These are phyloP conservation scores for Oligia strigilis DNA, from an alignment of 2,888 invertebrate genomes.

Conservation along the genomic window DNA sequence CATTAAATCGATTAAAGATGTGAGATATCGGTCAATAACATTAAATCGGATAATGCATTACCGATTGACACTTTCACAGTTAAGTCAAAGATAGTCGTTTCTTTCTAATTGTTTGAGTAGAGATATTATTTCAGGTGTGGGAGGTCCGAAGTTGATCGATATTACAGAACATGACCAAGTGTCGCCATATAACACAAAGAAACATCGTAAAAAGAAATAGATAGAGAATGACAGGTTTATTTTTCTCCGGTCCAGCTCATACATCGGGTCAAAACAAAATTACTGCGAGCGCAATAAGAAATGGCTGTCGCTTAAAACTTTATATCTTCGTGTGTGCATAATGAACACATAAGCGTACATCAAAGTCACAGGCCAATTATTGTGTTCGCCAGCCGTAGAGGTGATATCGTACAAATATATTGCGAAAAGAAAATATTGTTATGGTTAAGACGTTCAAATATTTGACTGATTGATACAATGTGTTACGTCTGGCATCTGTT, in stretches of 20 bases:
- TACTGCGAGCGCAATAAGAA: slow-evolving; percentile 67
- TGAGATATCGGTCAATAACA: slow-evolving; percentile 79
- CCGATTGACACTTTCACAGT: slow-evolving; percentile 75
- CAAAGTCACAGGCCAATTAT: slow-evolving; percentile 79
- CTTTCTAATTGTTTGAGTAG: slow-evolving; percentile 62
- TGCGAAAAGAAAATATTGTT: slow-evolving; percentile 84
- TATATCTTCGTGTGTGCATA: slow-evolving; percentile 82
- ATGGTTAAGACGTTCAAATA: slow-evolving; percentile 76
- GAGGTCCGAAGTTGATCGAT: slow-evolving; percentile 56
- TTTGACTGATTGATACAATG: slow-evolving; percentile 83
- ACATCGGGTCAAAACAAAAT: slow-evolving; percentile 75
- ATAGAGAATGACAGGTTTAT: slow-evolving; percentile 71
- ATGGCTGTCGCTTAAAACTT: slow-evolving; percentile 81
- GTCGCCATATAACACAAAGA: slow-evolving; percentile 35
- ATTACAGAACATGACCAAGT: slow-evolving; percentile 51
- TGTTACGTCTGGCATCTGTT: slow-evolving; percentile 79
- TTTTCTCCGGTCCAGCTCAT: slow-evolving; percentile 73
- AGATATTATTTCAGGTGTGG: slow-evolving; percentile 64
- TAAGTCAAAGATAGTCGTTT: slow-evolving; percentile 68
- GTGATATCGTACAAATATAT: slow-evolving; percentile 82
- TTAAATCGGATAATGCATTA: slow-evolving; percentile 79
- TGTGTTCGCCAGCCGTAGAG: slow-evolving; percentile 73
- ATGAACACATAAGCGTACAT: slow-evolving; percentile 76
- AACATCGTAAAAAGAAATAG: slow-evolving; percentile 62
- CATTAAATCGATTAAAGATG: slow-evolving; percentile 79